Evolutionary conservation across 1,140 invertebrate genomes (phyloP), one percentile per base, ranked within the genome.

Genomic region (Propsilocerus akamusi): DNA sequence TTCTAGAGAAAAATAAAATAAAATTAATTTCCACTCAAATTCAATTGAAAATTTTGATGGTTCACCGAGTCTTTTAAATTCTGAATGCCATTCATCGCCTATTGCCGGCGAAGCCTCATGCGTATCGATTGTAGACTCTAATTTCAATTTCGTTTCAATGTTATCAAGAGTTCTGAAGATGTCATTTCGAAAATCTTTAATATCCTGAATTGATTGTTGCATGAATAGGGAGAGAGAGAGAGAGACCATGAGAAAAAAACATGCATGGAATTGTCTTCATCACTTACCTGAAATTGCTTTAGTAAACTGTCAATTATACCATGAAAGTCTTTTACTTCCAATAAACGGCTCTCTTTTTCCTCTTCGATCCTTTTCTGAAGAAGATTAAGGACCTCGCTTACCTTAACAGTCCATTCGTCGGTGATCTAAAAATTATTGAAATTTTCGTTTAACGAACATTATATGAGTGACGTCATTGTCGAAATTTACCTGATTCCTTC

Each of bases 381-480:
- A 0, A 52, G 52, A 0, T 23, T 52, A 2, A 65, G 11, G 5
- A 26, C 49, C 12, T 65, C 58, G n/a, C 63, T 58, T 0, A 60
- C 59, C n/a, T 55, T 55, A 0, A 56, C 50, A 11, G 57, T 61
- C 63, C 63, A 64, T 17, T 65, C 63, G 51, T 65, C 63, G 2
- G 59, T 57, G 3, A 53, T 49, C 32, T 48, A 17, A 14, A 14
- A 37, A 37, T 5, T 12, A 4, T 12, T 37, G 12, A 20, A 12
- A 14, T 12, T 14, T 4, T 37, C 20, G n/a, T 20, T 2, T 30
- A 11, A n/a, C 14, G n/a, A 12, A 14, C 14, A 17, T 37, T n/a
- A 37, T 4, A 37, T 41, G 11, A 22, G 14, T 4, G 22, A 41
- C 17, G 22, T 41, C 14, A 37, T 17, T 37, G 7, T 5, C 7